A percentile compares a stretch with the other conserved stretches of the same genome.
Evolutionary conservation across 2,888 invertebrate genomes (phyloP).

Genomic region (Cartodere bifasciata): DNA sequence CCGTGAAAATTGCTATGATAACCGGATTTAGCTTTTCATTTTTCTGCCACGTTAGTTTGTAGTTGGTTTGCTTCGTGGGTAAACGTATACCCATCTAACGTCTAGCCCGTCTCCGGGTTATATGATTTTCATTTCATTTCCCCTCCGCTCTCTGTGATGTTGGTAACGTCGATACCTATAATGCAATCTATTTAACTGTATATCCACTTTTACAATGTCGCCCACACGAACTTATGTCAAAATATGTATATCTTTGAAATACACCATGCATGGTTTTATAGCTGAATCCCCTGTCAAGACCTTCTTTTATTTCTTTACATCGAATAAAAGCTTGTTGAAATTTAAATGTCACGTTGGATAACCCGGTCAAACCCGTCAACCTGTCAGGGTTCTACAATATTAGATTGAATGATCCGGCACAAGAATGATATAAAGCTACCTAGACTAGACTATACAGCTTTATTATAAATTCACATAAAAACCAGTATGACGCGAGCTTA

Average conservation of each 20-base stretch:
- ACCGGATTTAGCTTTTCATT: slow-evolving; percentile 42
- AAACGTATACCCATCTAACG: background rate
- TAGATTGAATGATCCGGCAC: background rate
- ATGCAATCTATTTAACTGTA: too few species aligned
- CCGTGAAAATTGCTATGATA: slow-evolving; percentile 39
- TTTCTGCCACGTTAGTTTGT: slow-evolving; percentile 40
- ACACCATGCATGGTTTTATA: too few species aligned
- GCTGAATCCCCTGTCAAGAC: too few species aligned
- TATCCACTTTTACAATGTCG: too few species aligned
- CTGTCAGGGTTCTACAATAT: slow-evolving; percentile 1
- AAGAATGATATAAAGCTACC: too few species aligned
- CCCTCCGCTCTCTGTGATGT: background rate
- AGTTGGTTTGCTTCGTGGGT: slow-evolving; percentile 27
- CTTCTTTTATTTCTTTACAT: too few species aligned
- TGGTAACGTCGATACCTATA: too few species aligned
- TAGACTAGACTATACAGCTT: too few species aligned
- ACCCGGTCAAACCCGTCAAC: slow-evolving; percentile 27
- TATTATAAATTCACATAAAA: too few species aligned
- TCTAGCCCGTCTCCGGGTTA: slow-evolving; percentile 23
- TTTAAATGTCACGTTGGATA: slow-evolving; percentile 39
- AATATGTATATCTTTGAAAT: too few species aligned
- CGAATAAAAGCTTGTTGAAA: slow-evolving; percentile 34
- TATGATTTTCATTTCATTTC: slow-evolving; percentile 29
- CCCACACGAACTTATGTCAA: too few species aligned
- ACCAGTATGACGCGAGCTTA: too few species aligned